A percentile compares a stretch with the other conserved stretches of the same genome.
These are phyloP conservation scores for Chamaea fasciata DNA, from an alignment of 2,113 vertebrate genomes.

Conservation along the genomic window DNA sequence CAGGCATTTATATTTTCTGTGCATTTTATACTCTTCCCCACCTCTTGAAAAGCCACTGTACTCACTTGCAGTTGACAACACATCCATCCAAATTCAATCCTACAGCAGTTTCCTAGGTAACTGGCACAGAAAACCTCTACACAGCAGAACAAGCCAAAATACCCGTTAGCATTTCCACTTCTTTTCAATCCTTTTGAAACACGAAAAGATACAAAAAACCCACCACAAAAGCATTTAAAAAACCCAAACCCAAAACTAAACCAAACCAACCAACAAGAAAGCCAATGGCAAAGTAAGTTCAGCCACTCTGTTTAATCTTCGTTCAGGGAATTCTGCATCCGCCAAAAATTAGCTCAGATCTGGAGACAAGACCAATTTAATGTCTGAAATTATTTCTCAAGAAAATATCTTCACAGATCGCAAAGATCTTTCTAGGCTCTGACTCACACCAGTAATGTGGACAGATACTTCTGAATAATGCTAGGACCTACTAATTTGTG, in stretches of 20 bases:
- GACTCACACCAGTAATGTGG: background rate
- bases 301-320: background rate
- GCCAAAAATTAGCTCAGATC: background rate
- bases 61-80: conserved; percentile 51
- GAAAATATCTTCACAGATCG: background rate
- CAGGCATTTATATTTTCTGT: background rate
- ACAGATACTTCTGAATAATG: background rate
- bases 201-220: background rate
- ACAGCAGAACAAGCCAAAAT: conserved; percentile 10
- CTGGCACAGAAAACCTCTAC: conserved; percentile 12
- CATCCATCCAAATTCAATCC: conserved; percentile 32
- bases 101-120: conserved; percentile 70
- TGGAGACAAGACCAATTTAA: background rate
- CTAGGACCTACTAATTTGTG: background rate
- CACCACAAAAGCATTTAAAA: background rate
- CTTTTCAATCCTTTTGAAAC: conserved; percentile 9
- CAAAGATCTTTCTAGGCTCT: background rate
- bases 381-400: background rate
- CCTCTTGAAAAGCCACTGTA: conserved; percentile 27
- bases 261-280: background rate
- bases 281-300: background rate
- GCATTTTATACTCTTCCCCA: background rate
- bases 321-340: background rate
- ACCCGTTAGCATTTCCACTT: background rate
- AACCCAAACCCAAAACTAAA: background rate